phyloP scores from a whole-genome alignment of 2,113 vertebrate genomes.

The Parus major region DNA sequence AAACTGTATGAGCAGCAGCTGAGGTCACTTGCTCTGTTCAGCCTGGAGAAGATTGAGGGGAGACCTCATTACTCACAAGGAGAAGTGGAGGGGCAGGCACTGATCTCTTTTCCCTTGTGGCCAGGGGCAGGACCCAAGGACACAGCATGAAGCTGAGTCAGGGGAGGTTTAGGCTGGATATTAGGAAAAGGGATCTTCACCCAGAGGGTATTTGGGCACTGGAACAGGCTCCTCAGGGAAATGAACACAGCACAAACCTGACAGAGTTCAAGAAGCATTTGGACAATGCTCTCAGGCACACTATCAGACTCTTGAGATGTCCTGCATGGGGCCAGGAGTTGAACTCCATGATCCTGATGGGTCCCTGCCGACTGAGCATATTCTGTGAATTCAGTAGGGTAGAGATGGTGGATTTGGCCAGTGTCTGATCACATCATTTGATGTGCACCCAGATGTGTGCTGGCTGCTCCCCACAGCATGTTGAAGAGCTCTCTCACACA shows the following conservation, averaged over 20 bases:
- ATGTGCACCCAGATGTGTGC: neutral
- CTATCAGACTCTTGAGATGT: neutral
- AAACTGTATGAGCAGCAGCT: accelerated
- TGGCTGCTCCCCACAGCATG: neutral
- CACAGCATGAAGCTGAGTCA: neutral
- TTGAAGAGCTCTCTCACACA: neutral
- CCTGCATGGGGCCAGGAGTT: neutral
- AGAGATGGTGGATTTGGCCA: neutral
- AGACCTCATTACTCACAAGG: neutral
- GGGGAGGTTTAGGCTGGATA: neutral
- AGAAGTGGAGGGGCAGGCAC: neutral
- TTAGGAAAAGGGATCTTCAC: neutral
- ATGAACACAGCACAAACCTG: neutral
- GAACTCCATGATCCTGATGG: neutral
- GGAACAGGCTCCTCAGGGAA: neutral
- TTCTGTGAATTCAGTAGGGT: neutral
- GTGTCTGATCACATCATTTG: neutral
- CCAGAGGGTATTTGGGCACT: neutral
- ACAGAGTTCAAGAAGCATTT: neutral
- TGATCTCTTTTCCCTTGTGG: neutral
- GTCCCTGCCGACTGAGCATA: neutral
- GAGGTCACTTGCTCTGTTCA: neutral
- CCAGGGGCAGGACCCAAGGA: neutral
- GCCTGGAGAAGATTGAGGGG: neutral
- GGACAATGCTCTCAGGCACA: neutral